Evolutionary conservation across 2,888 invertebrate species (phyloP).

Genomic region (Hoplodrina ambigua): DNA sequence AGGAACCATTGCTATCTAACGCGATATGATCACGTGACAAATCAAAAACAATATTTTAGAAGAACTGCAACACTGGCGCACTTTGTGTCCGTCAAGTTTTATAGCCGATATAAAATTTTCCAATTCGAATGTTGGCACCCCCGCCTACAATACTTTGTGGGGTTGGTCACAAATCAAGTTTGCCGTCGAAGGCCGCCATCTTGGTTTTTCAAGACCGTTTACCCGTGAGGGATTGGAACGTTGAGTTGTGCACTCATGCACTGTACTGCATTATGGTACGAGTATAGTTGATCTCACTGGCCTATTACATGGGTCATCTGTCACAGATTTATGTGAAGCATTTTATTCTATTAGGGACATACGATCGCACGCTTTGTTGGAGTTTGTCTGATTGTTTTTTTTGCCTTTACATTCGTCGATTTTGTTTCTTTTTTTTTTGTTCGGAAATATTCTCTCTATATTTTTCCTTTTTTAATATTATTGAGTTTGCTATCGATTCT

Average conservation of each 20-base stretch:
- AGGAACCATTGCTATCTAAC: too few relatives aligned
- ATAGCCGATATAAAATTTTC: constrained; percentile 73
- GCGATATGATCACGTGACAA: neutral
- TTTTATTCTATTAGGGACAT: constrained; percentile 27
- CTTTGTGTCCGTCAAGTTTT: constrained; percentile 63
- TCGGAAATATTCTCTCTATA: neutral
- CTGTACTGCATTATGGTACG: constrained; percentile 38
- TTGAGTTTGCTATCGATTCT: neutral
- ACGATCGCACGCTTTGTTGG: constrained; percentile 1
- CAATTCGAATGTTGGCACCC: constrained; percentile 78
- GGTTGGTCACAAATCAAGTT: constrained; percentile 81
- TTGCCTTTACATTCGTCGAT: neutral
- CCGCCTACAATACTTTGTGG: constrained; percentile 73
- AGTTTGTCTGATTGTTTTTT: constrained; percentile 9
- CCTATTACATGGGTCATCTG: constrained; percentile 62
- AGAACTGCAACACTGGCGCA: constrained; percentile 28
- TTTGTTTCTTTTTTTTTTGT: neutral
- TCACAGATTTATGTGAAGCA: constrained; percentile 46
- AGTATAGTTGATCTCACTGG: constrained; percentile 51
- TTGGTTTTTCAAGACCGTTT: constrained; percentile 76
- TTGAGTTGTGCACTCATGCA: constrained; percentile 66
- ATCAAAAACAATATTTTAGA: constrained; percentile 19
- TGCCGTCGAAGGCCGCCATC: constrained; percentile 73
- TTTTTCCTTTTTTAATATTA: neutral
- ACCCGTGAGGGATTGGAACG: constrained; percentile 72